A percentile compares a stretch with the other conserved stretches of the same genome.
These are phyloP conservation scores for Cyclargus thomasi DNA, from an alignment of 1,140 invertebrate species.

Conservation along the genomic window DNA sequence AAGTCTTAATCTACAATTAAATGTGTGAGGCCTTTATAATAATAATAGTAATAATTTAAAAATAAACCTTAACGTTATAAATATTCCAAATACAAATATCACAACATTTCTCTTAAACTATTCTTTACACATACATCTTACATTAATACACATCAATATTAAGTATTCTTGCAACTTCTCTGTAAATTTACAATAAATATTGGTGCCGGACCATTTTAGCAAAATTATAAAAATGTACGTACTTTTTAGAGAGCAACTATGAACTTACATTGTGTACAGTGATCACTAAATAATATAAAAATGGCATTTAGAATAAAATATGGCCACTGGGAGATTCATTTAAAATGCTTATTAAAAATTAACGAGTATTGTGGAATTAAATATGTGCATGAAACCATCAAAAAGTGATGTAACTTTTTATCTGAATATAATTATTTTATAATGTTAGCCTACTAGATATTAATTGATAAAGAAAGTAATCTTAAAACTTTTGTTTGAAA, in stretches of 20 bases:
- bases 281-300: slow-evolving; percentile 46
- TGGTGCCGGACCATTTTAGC: slow-evolving; percentile 50
- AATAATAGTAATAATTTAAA: slow-evolving; percentile 17
- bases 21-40: slow-evolving; percentile 8
- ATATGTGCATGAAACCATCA: background rate
- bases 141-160: slow-evolving; percentile 61
- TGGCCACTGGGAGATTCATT: slow-evolving; percentile 62
- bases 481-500: slow-evolving; percentile 16
- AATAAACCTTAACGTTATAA: slow-evolving; percentile 42
- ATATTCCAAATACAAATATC: slow-evolving; percentile 75
- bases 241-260: slow-evolving; percentile 40
- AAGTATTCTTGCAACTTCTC: slow-evolving; percentile 60
- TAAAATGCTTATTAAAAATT: slow-evolving; percentile 21
- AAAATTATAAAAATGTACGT: slow-evolving; percentile 40
- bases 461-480: slow-evolving; percentile 2
- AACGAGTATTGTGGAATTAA: background rate
- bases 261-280: slow-evolving; percentile 34
- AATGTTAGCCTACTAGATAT: slow-evolving; percentile 19
- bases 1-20: slow-evolving; percentile 1
- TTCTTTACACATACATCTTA: slow-evolving; percentile 67
- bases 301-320: slow-evolving; percentile 47
- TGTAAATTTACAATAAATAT: slow-evolving; percentile 59
- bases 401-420: slow-evolving; percentile 18
- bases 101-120: slow-evolving; percentile 69
- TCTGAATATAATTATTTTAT: slow-evolving; percentile 23